Evolutionary conservation across 1,140 invertebrate genomes (phyloP), one percentile per base, ranked within the genome.

Genomic region (Temnothorax longispinosus): DNA sequence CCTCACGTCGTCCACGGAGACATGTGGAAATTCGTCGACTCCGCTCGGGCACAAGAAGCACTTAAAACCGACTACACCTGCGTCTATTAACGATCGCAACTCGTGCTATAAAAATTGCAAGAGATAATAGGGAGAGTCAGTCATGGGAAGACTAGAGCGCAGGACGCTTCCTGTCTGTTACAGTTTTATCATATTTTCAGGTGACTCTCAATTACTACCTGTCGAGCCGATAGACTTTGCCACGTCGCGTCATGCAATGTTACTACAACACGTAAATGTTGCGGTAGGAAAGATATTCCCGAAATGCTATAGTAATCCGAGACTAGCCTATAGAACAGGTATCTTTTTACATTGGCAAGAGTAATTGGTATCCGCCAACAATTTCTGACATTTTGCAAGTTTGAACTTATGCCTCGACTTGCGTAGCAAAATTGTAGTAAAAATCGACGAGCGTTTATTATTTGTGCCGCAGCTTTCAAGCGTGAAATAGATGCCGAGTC

Each of bases 11-110:
- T 94, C 80, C 84, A 95, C 93, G 15, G 93, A 95, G 0, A 97
- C 96, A 76, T 96, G 94, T 10, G 96, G 96, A 93, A 97, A 97
- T 91, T 97, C 97, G 7, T 97, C 96, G 0, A 97, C 96, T 15
- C 97, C 97, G 76, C 96, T 97, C 4, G 97, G 96, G 89, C 96
- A 96, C 5, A 98, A 93, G 80, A 97, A 97, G 92, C 97, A 97
- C 94, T 97, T 97, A 78, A 98, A 97, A 5, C 97, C 97, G 8
- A 97, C 96, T 0, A 97, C 97, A 21, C 97, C 97, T 60, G 96
- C 96, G 1, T 96, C 94, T 11, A 97, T 93, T 86, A 98, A 94
- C 44, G 96, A 94, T 64, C 93, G 92, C 47, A 98, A 91, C 32
- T 97, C 96, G 90, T 96, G 94, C 97, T 97, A 27, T 27, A 38